phyloP scores from a whole-genome alignment of 2,888 invertebrate species.

The Chrysodeixis includens region DNA sequence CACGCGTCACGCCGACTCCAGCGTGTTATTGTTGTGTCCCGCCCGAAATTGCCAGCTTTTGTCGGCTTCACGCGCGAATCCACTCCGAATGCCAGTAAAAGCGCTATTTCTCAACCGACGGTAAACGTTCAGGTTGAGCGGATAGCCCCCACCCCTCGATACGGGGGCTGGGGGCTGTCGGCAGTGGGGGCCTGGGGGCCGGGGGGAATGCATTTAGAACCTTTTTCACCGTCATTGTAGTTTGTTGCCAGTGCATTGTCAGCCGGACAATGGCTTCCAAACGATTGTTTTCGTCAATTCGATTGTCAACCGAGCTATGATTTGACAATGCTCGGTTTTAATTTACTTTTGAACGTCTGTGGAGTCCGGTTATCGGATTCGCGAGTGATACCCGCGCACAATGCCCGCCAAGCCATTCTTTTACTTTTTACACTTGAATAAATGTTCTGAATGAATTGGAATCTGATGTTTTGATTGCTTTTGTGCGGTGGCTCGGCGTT shows the following conservation, averaged over 20 bases:
- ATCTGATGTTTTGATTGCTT: slow-evolving; percentile 48
- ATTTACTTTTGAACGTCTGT: slow-evolving; percentile 54
- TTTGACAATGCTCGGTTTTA: slow-evolving; percentile 55
- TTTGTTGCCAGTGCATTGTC: slow-evolving; percentile 59
- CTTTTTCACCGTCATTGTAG: slow-evolving; percentile 55
- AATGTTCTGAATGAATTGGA: slow-evolving; percentile 33
- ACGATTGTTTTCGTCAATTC: slow-evolving; percentile 61
- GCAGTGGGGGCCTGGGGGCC: slow-evolving; percentile 12
- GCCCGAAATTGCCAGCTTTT: slow-evolving; percentile 65
- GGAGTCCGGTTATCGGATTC: slow-evolving; percentile 38
- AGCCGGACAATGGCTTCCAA: slow-evolving; percentile 53
- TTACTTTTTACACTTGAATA: slow-evolving; percentile 50
- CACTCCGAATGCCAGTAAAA: slow-evolving; percentile 61
- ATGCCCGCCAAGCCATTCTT: slow-evolving; percentile 24
- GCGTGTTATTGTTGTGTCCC: slow-evolving; percentile 57
- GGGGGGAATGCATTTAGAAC: slow-evolving; percentile 59
- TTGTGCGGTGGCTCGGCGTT: slow-evolving; percentile 28
- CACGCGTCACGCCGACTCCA: slow-evolving; percentile 25
- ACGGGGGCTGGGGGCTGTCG: slow-evolving; percentile 14
- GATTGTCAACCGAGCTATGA: slow-evolving; percentile 60
- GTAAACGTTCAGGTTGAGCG: slow-evolving; percentile 61
- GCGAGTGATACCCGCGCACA: slow-evolving; percentile 44
- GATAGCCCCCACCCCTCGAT: slow-evolving; percentile 35
- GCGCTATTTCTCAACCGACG: slow-evolving; percentile 63
- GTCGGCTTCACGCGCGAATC: slow-evolving; percentile 62